Base-by-base conservation (phyloP, 2,888 invertebrate genomes). In the Nasonovia ribisnigri region DNA sequence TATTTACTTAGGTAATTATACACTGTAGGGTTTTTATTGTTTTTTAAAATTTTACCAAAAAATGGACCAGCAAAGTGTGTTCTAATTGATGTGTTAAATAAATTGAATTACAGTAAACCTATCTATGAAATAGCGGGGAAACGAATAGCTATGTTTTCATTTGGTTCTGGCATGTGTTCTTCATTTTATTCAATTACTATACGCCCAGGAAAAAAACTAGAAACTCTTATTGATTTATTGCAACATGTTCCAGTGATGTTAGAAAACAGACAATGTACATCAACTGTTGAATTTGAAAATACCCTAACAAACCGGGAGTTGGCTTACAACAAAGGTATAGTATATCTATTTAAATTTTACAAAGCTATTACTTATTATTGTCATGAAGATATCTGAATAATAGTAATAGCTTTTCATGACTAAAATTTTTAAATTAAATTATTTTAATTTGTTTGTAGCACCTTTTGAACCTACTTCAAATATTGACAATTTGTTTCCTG, bases 111-210 rank as follows among this genome's bases (percentile, higher is more conserved):
- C 93, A 97, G 97, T 95, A 97, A 97, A 95, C 96, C 97, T 13
- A 96, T 97, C 1, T 96, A 96, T 29, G 97, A 98, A 95, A 96
- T 99, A 91, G 97, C 97, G 84, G 98, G 98, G 16, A 97, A 97
- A 95, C 97, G 98, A 95, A 96, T 99, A 95, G 98, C 97, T 2
- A 96, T 99, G 93, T 99, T 99, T 96, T 99, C 99, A 0, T 99
- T 99, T 95, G 99, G 99, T 0, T 99, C 99, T 0, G 99, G 99
- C 0, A 96, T 99, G 36, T 99, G 99, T 84, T 98, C 99, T 0
- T 98, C 98, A 5, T 98, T 99, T 97, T 99, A 97, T 96, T 99
- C 99, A 0, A 96, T 99, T 89, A 97, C 97, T 91, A 97, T 99
- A 88, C 97, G 98, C 87, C 96, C 96, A 92, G 96, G 96, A 36